Evolutionary conservation across 1,140 invertebrate species (phyloP).

Genomic region (Megalopta genalis): DNA sequence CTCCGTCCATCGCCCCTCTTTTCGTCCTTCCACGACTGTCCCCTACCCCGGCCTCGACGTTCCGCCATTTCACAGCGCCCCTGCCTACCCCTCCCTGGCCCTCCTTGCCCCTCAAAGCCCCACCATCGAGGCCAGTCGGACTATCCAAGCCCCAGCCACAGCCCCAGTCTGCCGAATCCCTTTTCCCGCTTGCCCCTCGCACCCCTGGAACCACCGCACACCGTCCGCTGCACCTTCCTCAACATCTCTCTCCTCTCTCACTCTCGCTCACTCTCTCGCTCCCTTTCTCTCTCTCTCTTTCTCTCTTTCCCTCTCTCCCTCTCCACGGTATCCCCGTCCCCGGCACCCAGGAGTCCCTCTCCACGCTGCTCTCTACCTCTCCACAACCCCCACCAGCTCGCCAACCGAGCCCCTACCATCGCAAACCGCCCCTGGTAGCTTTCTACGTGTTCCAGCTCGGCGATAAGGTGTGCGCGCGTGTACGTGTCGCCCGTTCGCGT

Average conservation of each 20-base stretch:
- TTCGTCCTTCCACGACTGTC: slow-evolving; percentile 45
- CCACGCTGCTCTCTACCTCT: slow-evolving; percentile 17
- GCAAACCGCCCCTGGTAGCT: not conserved
- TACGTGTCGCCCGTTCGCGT: slow-evolving; percentile 15
- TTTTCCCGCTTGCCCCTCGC: slow-evolving; percentile 27
- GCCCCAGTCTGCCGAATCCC: slow-evolving; percentile 54
- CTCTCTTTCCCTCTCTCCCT: slow-evolving; percentile 23
- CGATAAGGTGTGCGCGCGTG: slow-evolving; percentile 25
- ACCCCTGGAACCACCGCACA: slow-evolving; percentile 13
- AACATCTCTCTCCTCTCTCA: not conserved
- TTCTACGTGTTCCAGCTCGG: slow-evolving; percentile 33
- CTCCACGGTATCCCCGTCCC: not conserved
- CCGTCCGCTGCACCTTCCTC: slow-evolving; percentile 25
- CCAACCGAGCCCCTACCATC: not conserved
- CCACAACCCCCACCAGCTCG: not conserved
- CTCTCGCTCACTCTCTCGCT: slow-evolving; percentile 15
- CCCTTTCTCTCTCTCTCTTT: not conserved
- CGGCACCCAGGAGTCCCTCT: not conserved
- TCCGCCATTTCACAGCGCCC: slow-evolving; percentile 41
- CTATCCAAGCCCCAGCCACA: slow-evolving; percentile 63
- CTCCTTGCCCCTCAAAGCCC: slow-evolving; percentile 15
- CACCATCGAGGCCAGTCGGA: slow-evolving; percentile 51
- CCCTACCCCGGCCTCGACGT: slow-evolving; percentile 29
- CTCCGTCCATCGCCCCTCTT: slow-evolving; percentile 61
- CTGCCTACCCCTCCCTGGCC: too few relatives aligned